Evolutionary conservation across 1,140 invertebrate genomes (phyloP), one percentile per base, ranked within the genome.

Genomic region (Heterodera schachtii): DNA sequence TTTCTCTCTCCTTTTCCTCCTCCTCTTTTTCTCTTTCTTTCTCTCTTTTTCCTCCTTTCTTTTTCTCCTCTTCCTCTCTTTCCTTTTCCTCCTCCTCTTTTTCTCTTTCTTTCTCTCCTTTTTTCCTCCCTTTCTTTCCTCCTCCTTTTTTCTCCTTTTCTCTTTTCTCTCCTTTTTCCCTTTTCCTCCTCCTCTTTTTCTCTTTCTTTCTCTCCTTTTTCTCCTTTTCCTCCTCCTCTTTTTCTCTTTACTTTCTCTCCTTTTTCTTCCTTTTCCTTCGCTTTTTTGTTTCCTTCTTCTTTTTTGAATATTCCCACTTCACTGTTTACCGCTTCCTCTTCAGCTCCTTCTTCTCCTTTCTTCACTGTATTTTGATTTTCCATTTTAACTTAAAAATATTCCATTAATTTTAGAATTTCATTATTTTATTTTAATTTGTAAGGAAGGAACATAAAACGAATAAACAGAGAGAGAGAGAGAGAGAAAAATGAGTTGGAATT

Each of bases 241-340:
- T 31, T 31, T 31, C 31, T 31, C 31, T 31, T 31, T 31, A n/a
- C 31, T 31, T 31, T 31, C 31, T 31, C 31, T 1, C 31, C 31
- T 31, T 57, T 75, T 75, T 75, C 73, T 3, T 13, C 21, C 9
- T 44, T 43, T 47, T 49, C 44, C 19, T 49, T 7, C 31, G 31
- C 31, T 31, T 31, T 41, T 75, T 52, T 57, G 43, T 41, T 46
- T 44, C 19, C 47, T 9, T 49, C 41, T 57, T 76, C 41, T 21
- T 21, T 64, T 7, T 19, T 1, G 52, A 75, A 75, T 52, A 75
- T 75, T 75, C 44, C 64, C 16, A 75, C 64, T 75, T 44, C 31
- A 75, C 49, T 75, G 11, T 75, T n/a, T 7, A 60, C 44, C 19
- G 3, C 43, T 41, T 19, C 64, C n/a, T 52, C 43, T 41, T 7